Evolutionary conservation across 1,140 invertebrate species (phyloP).

Genomic region (Tigriopus japonicus): DNA sequence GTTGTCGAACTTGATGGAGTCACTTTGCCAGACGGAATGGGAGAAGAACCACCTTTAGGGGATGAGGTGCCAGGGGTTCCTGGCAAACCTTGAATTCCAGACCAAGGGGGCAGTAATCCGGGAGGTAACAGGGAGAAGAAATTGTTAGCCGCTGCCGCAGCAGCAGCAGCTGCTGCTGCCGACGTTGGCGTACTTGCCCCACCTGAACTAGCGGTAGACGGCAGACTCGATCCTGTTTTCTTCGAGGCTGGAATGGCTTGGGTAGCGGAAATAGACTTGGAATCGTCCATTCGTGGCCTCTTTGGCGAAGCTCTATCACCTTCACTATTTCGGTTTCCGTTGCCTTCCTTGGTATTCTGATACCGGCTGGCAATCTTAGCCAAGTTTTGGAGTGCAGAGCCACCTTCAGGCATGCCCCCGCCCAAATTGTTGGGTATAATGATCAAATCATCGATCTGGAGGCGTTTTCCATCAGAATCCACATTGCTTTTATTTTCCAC

Average conservation of each 20-base stretch:
- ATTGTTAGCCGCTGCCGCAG: not conserved
- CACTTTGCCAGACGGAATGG: not conserved
- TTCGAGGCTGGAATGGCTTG: not conserved
- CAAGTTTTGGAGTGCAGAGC: conserved; percentile 12
- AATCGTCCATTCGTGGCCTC: no score
- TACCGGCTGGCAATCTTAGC: conserved; percentile 13
- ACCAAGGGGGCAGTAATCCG: not conserved
- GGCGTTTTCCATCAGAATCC: conserved; percentile 1
- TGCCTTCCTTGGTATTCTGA: not conserved
- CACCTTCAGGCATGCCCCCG: not conserved
- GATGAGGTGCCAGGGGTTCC: not conserved
- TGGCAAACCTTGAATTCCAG: not conserved
- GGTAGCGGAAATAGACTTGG: not conserved
- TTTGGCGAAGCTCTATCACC: no score
- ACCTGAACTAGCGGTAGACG: no score
- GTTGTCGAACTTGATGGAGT: no score
- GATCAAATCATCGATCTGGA: conserved; percentile 12
- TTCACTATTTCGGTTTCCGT: not conserved
- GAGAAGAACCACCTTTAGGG: not conserved
- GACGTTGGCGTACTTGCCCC: not conserved
- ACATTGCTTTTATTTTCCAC: not conserved
- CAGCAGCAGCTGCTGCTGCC: not conserved
- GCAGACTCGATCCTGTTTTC: not conserved
- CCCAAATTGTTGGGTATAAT: conserved; percentile 9
- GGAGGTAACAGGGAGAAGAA: not conserved